A percentile compares a stretch with the other conserved stretches of the same genome.
Conservation (phyloP, 2,797 vertebrate species). For the Pelodytes ibericus region DNA sequence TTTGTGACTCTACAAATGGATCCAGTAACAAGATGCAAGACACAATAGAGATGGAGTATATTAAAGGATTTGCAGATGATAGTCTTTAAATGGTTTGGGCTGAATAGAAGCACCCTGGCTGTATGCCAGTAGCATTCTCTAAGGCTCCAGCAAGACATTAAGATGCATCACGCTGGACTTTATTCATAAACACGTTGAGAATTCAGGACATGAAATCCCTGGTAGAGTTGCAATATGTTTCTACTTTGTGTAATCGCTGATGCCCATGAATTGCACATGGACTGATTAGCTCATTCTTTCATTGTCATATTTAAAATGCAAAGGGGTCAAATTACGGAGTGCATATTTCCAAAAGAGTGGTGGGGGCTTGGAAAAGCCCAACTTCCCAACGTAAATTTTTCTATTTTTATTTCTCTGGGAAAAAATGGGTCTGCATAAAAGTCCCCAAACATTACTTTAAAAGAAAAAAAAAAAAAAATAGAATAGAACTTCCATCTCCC, state of each 20-base stretch:
- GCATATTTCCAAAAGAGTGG: background rate
- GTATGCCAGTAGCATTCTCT: background rate
- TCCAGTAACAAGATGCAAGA: background rate
- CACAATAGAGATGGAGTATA: constrained; percentile 37
- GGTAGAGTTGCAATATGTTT: background rate
- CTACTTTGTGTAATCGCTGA: background rate
- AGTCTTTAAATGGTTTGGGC: constrained; percentile 13
- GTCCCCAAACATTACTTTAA: background rate
- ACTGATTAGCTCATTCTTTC: background rate
- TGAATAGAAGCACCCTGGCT: background rate
- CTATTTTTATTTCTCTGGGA: too few species aligned
- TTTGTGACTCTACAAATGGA: too few species aligned
- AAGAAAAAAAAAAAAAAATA: background rate
- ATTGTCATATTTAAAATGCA: constrained; percentile 4
- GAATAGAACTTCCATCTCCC: too few species aligned
- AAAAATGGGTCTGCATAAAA: background rate
- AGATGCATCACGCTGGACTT: background rate
- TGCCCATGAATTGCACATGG: background rate
- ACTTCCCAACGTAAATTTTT: background rate
- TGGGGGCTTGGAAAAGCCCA: background rate
- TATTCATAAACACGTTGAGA: background rate
- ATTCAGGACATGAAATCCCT: background rate
- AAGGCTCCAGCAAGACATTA: background rate
- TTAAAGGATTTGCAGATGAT: constrained; percentile 28
- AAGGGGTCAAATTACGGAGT: background rate